Evolutionary conservation across 2,113 vertebrate species (phyloP), one percentile per base, ranked within the genome.

Genomic region (Hylia prasina): DNA sequence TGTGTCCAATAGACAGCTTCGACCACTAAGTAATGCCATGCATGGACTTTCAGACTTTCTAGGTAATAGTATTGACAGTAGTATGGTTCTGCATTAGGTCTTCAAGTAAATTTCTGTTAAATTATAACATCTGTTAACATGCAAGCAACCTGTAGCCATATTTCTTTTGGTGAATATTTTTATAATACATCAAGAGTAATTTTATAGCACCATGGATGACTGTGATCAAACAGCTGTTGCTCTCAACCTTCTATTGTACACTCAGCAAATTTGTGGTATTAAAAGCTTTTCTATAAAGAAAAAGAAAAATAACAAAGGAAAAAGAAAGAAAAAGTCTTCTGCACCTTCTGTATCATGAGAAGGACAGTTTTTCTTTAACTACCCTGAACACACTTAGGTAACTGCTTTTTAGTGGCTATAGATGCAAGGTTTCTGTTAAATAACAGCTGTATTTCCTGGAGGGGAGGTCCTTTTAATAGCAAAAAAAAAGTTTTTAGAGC

Each of bases 401-500:
- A 70, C 81, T 94, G 15, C 23, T 78, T 76, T 95, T 94, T 48
- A 73, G 15, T 40, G 39, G 76, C 19, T 47, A 80, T 39, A 75
- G 48, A 53, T 65, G 71, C 25, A 86, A 89, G 39, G 5, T 69
- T 96, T 91, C 54, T 89, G 56, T 78, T 90, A 89, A 95, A 68
- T 51, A 93, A 85, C 61, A 90, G 57, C 76, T 94, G 75, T 64
- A 82, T 79, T 89, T 96, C 75, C 82, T 93, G 80, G 39, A 86
- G 44, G 42, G 23, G 35, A 90, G 76, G 80, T 27, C 50, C 39
- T 81, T 96, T 93, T 96, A 97, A 87, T 68, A 94, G 94, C 25
- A 80, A 79, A 90, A 80, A 79, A 80, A 51, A 61, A 94, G 83
- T 97, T 98, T 95, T 89, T 86, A 96, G 94, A 93, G 81, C 94